Evolutionary conservation across 2,888 invertebrate genomes (phyloP), one percentile per base, ranked within the genome.

Genomic region (Volucella bombylans): DNA sequence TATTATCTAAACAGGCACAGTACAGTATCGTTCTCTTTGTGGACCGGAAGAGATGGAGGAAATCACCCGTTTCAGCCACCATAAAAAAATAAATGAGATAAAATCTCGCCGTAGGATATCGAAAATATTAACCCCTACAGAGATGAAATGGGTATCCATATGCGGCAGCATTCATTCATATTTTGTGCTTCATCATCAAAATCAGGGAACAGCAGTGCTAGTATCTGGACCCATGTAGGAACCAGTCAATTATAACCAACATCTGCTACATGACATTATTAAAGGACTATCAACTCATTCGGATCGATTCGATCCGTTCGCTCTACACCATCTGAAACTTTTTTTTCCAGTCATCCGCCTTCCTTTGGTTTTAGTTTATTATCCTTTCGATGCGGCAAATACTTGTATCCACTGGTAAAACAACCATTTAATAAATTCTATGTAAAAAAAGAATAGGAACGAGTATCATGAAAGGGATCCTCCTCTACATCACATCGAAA

Each of bases 201-300:
- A 81, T 69, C 74, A 61, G 65, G 9, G 39, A 65, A 15, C 61
- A 52, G 23, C 41, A 62, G 62, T 64, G 31, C 6, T 31, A 31
- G 31, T 31, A 31, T 31, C 31, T 31, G 6, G 31, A 31, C 6
- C 31, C 31, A 6, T 31, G 6, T 6, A 4, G 31, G 6, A 31
- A 72, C 45, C 79, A 79, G 72, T 79, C 71, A 79, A 72, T 72
- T 65, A 59, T 52, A 65, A 59, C 62, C 55, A 43, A 71, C 79
- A 79, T 69, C 41, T 79, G 82, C 59, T 65, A 69, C 82, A 83
- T 69, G 79, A 79, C 82, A 83, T 83, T 79, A 83, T 79, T 83
- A 83, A 78, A 83, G 73, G 78, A 82, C 78, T 69, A 68, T 68
- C 68, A 77, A 69, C 61, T 77, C 77, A 68, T 77, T 61, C 61